These are phyloP conservation scores for Camponotus fellah DNA, from an alignment of 2,888 invertebrate genomes.

Conservation along the genomic window DNA sequence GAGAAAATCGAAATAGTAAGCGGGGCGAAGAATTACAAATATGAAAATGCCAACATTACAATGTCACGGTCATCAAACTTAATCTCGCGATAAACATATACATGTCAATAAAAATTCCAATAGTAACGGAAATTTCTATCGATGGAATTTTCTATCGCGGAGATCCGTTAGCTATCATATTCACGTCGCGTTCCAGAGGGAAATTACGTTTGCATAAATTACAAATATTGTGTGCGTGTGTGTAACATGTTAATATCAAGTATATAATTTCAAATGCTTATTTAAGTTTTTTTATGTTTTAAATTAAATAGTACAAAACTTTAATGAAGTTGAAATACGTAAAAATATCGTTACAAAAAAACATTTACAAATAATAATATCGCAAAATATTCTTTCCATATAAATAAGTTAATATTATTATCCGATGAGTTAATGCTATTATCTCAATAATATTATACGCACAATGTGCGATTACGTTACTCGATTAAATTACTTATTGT, in stretches of 20 bases:
- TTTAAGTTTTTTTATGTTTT: background rate
- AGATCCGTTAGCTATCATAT: background rate
- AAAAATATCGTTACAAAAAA: background rate
- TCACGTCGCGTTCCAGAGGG: background rate
- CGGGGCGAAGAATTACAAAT: background rate
- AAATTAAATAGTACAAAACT: background rate
- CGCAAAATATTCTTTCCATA: background rate
- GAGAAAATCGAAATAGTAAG: constrained; percentile 15
- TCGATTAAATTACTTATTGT: constrained; percentile 35
- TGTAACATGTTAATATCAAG: background rate
- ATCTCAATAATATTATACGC: constrained; percentile 2
- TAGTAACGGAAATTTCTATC: background rate
- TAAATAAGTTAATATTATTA: constrained; percentile 18
- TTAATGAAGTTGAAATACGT: background rate
- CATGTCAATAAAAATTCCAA: background rate
- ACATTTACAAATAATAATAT: background rate
- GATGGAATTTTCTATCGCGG: constrained; percentile 1
- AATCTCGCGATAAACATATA: background rate
- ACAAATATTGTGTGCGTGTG: background rate
- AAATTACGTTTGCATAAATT: constrained; percentile 3
- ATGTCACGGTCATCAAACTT: background rate
- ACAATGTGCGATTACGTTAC: constrained; percentile 18
- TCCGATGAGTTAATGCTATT: constrained; percentile 27
- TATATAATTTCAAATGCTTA: background rate
- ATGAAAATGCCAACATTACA: background rate